Conservation (phyloP, 2,888 invertebrate genomes). For the Synanthedon formicaeformis region DNA sequence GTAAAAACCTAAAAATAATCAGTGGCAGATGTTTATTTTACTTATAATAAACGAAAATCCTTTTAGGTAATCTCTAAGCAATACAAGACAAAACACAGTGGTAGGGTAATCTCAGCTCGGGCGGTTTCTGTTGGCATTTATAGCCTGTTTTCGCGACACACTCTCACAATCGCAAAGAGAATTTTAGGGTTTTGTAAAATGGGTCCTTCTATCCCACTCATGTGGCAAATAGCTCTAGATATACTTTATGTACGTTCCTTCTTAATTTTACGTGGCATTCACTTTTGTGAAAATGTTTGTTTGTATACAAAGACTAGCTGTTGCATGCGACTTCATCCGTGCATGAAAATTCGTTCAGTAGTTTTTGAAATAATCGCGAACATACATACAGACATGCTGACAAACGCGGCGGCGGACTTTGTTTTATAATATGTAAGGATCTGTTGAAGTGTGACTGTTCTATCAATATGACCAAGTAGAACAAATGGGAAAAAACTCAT, state of each 20-base stretch:
- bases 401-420: too few relatives aligned
- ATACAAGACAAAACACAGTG: neutral
- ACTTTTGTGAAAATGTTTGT: neutral
- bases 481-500: too few relatives aligned
- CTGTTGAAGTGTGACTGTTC: too few relatives aligned
- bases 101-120: slow-evolving; percentile 25
- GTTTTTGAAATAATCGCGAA: too few relatives aligned
- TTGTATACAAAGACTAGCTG: too few relatives aligned
- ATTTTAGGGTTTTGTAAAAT: slow-evolving; percentile 39
- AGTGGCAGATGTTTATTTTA: neutral
- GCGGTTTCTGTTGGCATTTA: slow-evolving; percentile 37
- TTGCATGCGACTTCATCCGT: too few relatives aligned
- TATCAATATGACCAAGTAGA: too few relatives aligned
- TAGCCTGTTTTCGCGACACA: slow-evolving; percentile 38
- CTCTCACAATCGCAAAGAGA: slow-evolving; percentile 37
- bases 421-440: too few relatives aligned
- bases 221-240: neutral
- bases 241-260: neutral
- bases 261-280: neutral
- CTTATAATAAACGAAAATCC: neutral
- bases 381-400: too few relatives aligned
- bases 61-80: neutral
- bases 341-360: too few relatives aligned
- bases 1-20: neutral
- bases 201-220: slow-evolving; percentile 31